phyloP scores from a whole-genome alignment of 92 coral and sea anemone genomes.

The Metridium senile region DNA sequence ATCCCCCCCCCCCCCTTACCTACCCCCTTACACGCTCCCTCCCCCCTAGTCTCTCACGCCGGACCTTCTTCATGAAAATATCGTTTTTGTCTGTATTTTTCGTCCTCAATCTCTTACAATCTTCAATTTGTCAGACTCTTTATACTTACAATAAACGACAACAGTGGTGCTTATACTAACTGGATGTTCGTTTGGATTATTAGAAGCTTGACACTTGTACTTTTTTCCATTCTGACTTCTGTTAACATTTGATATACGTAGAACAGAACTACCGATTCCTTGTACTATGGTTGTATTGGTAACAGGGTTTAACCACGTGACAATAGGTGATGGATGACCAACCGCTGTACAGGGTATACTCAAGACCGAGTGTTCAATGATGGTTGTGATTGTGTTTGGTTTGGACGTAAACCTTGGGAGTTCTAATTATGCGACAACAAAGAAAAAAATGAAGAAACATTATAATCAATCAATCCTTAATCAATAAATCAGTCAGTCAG shows the following conservation, averaged over 20 bases:
- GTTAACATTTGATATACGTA: neutral
- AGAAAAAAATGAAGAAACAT: no score
- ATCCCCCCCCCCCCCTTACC: no score
- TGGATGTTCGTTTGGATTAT: conserved; percentile 29
- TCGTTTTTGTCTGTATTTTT: no score
- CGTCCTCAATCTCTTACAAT: no score
- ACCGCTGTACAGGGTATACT: neutral
- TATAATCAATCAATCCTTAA: neutral
- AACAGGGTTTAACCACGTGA: neutral
- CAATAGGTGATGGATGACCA: neutral
- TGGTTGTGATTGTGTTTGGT: neutral
- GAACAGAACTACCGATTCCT: neutral
- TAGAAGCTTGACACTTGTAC: conserved; percentile 38
- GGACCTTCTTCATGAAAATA: no score
- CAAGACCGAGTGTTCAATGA: neutral
- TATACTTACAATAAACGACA: conserved; percentile 33
- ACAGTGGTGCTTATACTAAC: conserved; percentile 18
- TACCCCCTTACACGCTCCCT: no score
- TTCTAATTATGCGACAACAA: neutral
- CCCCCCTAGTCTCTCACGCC: no score
- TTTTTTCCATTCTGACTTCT: neutral
- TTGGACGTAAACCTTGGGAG: neutral
- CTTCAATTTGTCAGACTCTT: no score
- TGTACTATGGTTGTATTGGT: neutral
- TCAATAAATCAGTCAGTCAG: neutral